phyloP scores from a whole-genome alignment of 2,113 vertebrate genomes.

The Cephalopterus ornatus region DNA sequence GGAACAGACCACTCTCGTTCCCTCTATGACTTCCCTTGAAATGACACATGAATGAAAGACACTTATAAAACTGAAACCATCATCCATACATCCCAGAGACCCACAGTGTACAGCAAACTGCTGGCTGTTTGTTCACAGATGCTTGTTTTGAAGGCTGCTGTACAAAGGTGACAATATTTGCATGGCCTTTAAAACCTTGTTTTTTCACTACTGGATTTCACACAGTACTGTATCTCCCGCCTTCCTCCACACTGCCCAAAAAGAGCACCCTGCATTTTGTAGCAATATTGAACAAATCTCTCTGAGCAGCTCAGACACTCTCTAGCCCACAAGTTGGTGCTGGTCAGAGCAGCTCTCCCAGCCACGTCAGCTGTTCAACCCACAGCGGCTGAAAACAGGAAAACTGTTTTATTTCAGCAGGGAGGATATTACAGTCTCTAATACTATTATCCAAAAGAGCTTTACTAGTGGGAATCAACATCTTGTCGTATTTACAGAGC shows the following conservation, averaged over 20 bases:
- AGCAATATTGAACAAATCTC: neutral
- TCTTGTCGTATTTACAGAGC: neutral
- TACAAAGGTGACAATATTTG: neutral
- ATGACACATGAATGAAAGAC: neutral
- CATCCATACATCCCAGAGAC: neutral
- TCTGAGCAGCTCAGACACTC: neutral
- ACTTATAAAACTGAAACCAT: neutral
- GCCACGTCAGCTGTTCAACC: neutral
- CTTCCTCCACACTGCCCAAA: neutral
- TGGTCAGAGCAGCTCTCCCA: neutral
- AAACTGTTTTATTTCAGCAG: constrained; percentile 18
- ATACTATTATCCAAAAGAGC: constrained; percentile 3
- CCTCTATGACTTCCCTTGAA: neutral
- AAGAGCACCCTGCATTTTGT: neutral
- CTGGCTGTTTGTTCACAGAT: neutral
- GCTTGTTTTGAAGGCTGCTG: neutral
- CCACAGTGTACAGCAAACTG: neutral
- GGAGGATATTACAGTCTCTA: neutral
- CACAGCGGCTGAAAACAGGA: neutral
- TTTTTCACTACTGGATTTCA: neutral
- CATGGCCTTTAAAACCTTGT: neutral
- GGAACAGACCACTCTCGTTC: neutral
- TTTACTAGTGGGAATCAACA: constrained; percentile 22
- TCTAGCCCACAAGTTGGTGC: neutral
- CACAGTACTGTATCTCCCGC: neutral